Percentiles rank a stretch among this genome's conserved stretches.
Conservation (phyloP, 1,140 invertebrate species). For the Caenorhabditis tropicalis region DNA sequence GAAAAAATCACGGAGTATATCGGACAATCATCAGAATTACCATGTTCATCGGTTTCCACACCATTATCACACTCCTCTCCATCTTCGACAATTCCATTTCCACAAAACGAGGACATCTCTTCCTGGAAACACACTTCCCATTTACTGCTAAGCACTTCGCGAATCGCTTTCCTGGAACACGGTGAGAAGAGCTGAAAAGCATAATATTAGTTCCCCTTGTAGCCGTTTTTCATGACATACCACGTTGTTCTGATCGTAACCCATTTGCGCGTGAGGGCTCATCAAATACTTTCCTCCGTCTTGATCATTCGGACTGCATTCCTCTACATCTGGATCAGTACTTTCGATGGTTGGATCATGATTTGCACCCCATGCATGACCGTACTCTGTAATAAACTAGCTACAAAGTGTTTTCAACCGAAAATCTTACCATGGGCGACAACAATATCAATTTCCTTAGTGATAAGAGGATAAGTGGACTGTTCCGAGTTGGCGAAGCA, state of each 20-base stretch:
- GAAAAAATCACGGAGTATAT: background rate
- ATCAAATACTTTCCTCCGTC: conserved; percentile 53
- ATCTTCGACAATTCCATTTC: conserved; percentile 52
- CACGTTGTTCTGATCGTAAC: conserved; percentile 54
- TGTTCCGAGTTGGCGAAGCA: conserved; percentile 39
- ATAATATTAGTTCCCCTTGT: background rate
- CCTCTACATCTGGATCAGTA: background rate
- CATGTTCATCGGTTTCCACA: background rate
- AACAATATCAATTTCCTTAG: conserved; percentile 51
- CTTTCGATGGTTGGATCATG: conserved; percentile 46
- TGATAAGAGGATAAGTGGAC: conserved; percentile 46
- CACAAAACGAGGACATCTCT: conserved; percentile 47
- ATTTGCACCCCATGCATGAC: conserved; percentile 51
- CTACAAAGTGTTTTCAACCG: background rate
- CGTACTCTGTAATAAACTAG: conserved; percentile 51
- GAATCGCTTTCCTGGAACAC: conserved; percentile 35
- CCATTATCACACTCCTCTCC: conserved; percentile 54
- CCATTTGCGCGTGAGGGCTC: conserved; percentile 41
- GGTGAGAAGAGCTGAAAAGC: conserved; percentile 54
- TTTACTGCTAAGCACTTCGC: conserved; percentile 25
- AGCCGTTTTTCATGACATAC: conserved; percentile 10
- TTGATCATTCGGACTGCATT: conserved; percentile 41
- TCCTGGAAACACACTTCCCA: conserved; percentile 42
- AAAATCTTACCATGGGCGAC: conserved; percentile 43
- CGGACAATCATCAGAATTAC: background rate